These are phyloP conservation scores for Andinoacara biseriatus DNA, from an alignment of 2,113 vertebrate genomes.

Conservation along the genomic window DNA sequence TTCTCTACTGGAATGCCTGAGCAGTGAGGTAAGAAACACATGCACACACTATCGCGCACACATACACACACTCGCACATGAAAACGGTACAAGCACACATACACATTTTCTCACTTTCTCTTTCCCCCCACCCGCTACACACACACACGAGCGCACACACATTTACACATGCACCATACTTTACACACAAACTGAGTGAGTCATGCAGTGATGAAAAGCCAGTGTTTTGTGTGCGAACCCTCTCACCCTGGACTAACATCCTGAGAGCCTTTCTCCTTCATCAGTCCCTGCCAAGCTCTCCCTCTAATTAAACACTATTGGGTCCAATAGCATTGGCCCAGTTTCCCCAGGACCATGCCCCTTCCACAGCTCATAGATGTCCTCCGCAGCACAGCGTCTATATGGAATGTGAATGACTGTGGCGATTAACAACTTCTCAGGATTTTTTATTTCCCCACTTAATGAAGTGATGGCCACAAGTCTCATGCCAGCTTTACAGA, in stretches of 20 bases:
- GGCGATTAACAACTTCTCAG: slow-evolving; percentile 74
- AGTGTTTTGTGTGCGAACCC: slow-evolving; percentile 82
- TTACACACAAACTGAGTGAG: slow-evolving; percentile 73
- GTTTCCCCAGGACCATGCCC: slow-evolving; percentile 63
- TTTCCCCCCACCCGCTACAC: slow-evolving; percentile 1
- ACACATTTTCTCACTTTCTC: slow-evolving; percentile 62
- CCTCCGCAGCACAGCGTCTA: slow-evolving; percentile 55
- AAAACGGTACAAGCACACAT: slow-evolving; percentile 27
- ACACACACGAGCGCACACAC: slow-evolving; percentile 10
- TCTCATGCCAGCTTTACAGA: slow-evolving; percentile 43
- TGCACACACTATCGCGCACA: slow-evolving; percentile 21
- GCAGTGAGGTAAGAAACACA: slow-evolving; percentile 81
- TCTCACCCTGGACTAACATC: slow-evolving; percentile 82
- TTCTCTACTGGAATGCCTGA: slow-evolving; percentile 83
- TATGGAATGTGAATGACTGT: slow-evolving; percentile 71
- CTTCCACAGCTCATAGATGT: slow-evolving; percentile 59
- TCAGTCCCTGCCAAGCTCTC: slow-evolving; percentile 79
- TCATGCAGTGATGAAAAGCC: slow-evolving; percentile 83
- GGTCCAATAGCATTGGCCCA: slow-evolving; percentile 73
- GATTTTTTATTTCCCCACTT: slow-evolving; percentile 59
- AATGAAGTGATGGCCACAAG: slow-evolving; percentile 57
- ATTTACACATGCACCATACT: slow-evolving; percentile 42
- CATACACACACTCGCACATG: slow-evolving; percentile 13
- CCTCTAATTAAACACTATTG: slow-evolving; percentile 82
- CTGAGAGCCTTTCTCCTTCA: slow-evolving; percentile 82